Conservation (phyloP, 2,113 vertebrate species). For the Dasyurus viverrinus region DNA sequence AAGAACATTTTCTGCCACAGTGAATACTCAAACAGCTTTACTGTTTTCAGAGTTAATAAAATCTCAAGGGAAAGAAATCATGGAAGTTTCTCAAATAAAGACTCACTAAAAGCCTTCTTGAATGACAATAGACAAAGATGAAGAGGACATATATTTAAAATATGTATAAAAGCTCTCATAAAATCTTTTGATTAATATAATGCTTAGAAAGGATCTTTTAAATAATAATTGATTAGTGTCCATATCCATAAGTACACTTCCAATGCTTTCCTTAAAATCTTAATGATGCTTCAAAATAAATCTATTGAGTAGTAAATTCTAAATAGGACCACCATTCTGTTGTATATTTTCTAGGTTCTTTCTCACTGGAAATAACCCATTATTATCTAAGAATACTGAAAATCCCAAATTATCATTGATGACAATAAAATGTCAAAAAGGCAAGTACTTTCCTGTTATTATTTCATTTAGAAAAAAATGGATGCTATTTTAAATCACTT, state of each 20-base stretch:
- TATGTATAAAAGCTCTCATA: background rate
- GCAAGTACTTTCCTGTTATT: slow-evolving; percentile 24
- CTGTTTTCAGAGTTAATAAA: slow-evolving; percentile 41
- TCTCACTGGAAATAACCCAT: background rate
- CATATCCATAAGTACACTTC: slow-evolving; percentile 8
- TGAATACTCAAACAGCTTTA: slow-evolving; percentile 34
- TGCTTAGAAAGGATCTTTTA: slow-evolving; percentile 30
- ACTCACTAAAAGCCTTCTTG: slow-evolving; percentile 37
- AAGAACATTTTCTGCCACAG: slow-evolving; percentile 18
- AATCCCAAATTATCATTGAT: background rate
- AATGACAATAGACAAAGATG: slow-evolving; percentile 46
- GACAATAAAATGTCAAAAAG: slow-evolving; percentile 15
- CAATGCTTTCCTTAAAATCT: slow-evolving; percentile 38
- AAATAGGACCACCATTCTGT: background rate
- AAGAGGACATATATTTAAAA: slow-evolving; percentile 28
- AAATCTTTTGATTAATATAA: slow-evolving; percentile 3
- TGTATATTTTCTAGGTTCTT: background rate
- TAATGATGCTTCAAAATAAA: background rate
- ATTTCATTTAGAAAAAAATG: slow-evolving; percentile 18
- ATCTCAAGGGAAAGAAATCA: background rate
- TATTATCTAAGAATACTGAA: background rate
- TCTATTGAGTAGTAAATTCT: slow-evolving; percentile 19
- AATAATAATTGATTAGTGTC: slow-evolving; percentile 39
- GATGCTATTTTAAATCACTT: background rate
- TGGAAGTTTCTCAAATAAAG: slow-evolving; percentile 37